Evolutionary conservation across 2,113 vertebrate genomes (phyloP), one percentile per base, ranked within the genome.

Genomic region (Cephalopholis sonnerati): DNA sequence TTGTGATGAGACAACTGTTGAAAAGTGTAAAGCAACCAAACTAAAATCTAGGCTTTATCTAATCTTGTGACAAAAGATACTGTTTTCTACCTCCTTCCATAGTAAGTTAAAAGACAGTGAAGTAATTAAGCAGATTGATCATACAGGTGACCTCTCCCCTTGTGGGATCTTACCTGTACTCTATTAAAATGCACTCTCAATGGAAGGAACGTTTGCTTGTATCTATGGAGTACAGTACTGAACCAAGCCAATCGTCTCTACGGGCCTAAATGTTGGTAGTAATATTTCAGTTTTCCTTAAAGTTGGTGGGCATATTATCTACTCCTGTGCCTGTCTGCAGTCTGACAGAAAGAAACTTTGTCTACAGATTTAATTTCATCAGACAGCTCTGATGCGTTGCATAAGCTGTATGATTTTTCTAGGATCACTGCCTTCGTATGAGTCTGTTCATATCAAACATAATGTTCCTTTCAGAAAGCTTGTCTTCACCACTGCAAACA

Each of bases 361-460:
- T 29, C 61, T 46, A 25, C 29, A 46, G 75, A 79, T 78, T 68
- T 74, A 29, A 85, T 87, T 86, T 86, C 71, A 86, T 89, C 81
- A 84, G 54, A 63, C 70, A 84, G 75, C 53, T 32, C 12, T 29
- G 20, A 65, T 65, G 57, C 63, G 63, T 85, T 89, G 74, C 74
- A 77, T 88, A 86, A 76, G 71, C 27, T 13, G 41, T 25, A 17
- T 51, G 81, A 62, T 79, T 77, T 79, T 72, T 84, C 32, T 25
- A 65, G 61, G 77, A 46, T 82, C 51, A 62, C 72, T 63, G 57
- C 59, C 25, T 59, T 53, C 3, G 11, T 48, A 58, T 59, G 50
- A 83, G 71, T 58, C 62, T 80, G 65, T 67, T 73, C 50, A 68
- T 69, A 68, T 86, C 78, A 85, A 66, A 75, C 24, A 55, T 67